Evolutionary conservation across 2,113 vertebrate genomes (phyloP).

Genomic region (Solenodon paradoxus): DNA sequence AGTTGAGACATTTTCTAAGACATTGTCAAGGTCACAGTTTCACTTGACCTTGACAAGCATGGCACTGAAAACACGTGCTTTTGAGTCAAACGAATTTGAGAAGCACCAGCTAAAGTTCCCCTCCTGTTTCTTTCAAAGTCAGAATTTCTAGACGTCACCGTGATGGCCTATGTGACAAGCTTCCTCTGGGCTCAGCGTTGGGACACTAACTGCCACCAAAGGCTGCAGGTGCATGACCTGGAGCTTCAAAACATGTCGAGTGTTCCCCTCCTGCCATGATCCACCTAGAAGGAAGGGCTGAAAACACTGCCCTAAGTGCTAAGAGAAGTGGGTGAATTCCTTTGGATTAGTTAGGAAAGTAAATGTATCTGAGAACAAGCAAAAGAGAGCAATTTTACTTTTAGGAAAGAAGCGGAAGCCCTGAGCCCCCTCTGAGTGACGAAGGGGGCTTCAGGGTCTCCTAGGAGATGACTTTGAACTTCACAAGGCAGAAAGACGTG

Average conservation of each 20-base stretch:
- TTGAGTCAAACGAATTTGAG: not conserved
- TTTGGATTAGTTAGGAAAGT: not conserved
- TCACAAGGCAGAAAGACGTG: not conserved
- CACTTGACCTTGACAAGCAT: not conserved
- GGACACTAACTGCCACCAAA: not conserved
- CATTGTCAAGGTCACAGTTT: not conserved
- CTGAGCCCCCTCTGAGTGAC: too few species aligned
- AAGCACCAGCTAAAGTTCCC: not conserved
- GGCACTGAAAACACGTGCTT: not conserved
- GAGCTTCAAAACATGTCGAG: too few species aligned
- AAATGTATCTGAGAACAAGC: not conserved
- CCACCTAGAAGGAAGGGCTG: not conserved
- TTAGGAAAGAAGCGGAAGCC: too few species aligned
- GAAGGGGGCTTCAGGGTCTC: too few species aligned
- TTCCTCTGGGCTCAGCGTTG: not conserved
- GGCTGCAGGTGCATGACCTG: not conserved
- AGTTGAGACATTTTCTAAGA: not conserved
- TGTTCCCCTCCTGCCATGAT: fast-evolving
- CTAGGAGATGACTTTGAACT: too few species aligned
- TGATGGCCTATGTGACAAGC: too few species aligned
- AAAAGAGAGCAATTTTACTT: not conserved
- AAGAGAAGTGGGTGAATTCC: not conserved
- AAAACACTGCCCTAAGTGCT: not conserved
- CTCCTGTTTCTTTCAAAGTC: not conserved
- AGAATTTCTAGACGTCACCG: not conserved